phyloP scores from a whole-genome alignment of 2,797 vertebrate genomes.

The Microcaecilia unicolor region DNA sequence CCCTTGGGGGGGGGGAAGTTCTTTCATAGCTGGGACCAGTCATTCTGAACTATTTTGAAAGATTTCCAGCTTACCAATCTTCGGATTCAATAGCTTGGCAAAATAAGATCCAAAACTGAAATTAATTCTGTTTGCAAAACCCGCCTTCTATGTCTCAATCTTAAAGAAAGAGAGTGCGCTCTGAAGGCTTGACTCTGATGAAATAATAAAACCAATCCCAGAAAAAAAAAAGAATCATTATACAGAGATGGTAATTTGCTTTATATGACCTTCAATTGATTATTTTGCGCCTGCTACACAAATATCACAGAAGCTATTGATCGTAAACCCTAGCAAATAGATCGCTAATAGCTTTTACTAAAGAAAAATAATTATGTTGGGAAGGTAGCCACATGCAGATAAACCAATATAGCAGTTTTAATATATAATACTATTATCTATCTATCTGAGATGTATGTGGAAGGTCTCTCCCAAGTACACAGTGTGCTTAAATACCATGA shows the following conservation, averaged over 20 bases:
- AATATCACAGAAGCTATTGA: slow-evolving; percentile 86
- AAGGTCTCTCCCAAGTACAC: slow-evolving; percentile 32
- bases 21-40: too few relatives aligned
- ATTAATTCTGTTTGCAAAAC: too few relatives aligned
- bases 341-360: slow-evolving; percentile 78
- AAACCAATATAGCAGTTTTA: slow-evolving; percentile 68
- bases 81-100: slow-evolving; percentile 47
- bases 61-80: slow-evolving; percentile 37
- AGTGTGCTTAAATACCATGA: slow-evolving; percentile 30
- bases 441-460: slow-evolving; percentile 53
- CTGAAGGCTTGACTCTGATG: slow-evolving; percentile 56
- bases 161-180: slow-evolving; percentile 21
- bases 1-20: too few relatives aligned
- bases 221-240: slow-evolving; percentile 78
- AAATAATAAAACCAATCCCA: slow-evolving; percentile 78
- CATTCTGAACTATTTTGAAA: slow-evolving; percentile 28
- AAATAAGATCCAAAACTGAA: slow-evolving; percentile 51
- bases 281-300: slow-evolving; percentile 75
- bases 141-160: slow-evolving; percentile 37
- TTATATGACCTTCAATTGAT: slow-evolving; percentile 82
- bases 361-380: slow-evolving; percentile 71
- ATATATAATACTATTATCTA: slow-evolving; percentile 74
- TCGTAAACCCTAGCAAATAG: slow-evolving; percentile 78
- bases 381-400: slow-evolving; percentile 68
- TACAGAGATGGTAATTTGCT: slow-evolving; percentile 78